A percentile compares a stretch with the other conserved stretches of the same genome.
phyloP scores from a whole-genome alignment of 2,797 vertebrate species.

The Anisognathus igniventris region DNA sequence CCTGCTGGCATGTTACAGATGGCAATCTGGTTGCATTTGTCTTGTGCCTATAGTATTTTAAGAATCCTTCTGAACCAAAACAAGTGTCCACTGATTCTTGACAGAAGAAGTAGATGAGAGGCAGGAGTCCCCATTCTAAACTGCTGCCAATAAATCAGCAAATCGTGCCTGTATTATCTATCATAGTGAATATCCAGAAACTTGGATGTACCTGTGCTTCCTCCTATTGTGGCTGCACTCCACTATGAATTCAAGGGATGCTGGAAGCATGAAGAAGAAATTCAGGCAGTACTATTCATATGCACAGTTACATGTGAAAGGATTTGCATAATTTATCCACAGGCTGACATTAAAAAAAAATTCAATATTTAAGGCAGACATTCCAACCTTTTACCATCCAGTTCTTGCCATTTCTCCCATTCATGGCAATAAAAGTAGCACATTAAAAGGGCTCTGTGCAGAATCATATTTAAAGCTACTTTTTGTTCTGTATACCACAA shows the following conservation, averaged over 20 bases:
- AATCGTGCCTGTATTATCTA: not conserved
- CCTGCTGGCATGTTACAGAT: not conserved
- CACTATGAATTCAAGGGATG: not conserved
- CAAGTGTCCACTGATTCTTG: not conserved
- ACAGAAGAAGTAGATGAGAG: not conserved
- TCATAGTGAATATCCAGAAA: not conserved
- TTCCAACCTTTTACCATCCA: not conserved
- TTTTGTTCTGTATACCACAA: not conserved
- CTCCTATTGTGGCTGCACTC: not conserved
- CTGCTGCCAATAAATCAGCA: not conserved
- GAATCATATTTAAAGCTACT: not conserved
- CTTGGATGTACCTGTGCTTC: not conserved
- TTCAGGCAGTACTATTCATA: not conserved
- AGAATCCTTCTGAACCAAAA: not conserved
- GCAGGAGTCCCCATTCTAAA: not conserved
- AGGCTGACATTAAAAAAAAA: not conserved
- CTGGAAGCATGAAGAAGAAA: not conserved
- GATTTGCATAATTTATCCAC: not conserved
- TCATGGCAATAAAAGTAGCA: not conserved
- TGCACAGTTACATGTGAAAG: not conserved
- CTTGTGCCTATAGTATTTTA: not conserved
- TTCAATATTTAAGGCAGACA: not conserved
- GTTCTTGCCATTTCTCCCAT: not conserved
- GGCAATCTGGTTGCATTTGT: not conserved
- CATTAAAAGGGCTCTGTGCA: not conserved